Percentiles rank a stretch among this genome's conserved stretches.
These are phyloP conservation scores for Epinephelus awoara DNA, from an alignment of 2,797 vertebrate genomes.

Conservation along the genomic window DNA sequence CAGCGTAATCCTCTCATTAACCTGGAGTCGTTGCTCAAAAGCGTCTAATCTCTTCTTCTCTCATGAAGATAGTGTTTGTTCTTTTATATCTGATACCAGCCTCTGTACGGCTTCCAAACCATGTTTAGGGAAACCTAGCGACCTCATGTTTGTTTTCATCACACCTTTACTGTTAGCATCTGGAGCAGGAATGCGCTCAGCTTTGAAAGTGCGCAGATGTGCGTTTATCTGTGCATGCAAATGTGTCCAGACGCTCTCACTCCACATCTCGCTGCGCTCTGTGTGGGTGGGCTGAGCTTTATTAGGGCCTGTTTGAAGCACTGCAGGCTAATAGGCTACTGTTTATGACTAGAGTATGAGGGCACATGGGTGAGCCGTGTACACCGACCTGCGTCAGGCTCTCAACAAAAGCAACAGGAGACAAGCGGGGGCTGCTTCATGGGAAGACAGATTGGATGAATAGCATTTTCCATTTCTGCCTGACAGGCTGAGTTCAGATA, in stretches of 20 bases:
- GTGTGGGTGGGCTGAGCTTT: slow-evolving; percentile 74
- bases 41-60: slow-evolving; percentile 29
- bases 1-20: slow-evolving; percentile 28
- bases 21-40: slow-evolving; percentile 10
- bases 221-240: slow-evolving; percentile 57
- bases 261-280: slow-evolving; percentile 27
- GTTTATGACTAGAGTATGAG: slow-evolving; percentile 59
- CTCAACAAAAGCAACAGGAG: slow-evolving; percentile 4
- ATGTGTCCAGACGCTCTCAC: slow-evolving; percentile 42
- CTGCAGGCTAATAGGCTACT: slow-evolving; percentile 58
- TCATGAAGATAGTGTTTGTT: slow-evolving; percentile 41
- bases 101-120: slow-evolving; percentile 25
- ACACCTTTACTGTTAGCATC: slow-evolving; percentile 72
- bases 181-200: slow-evolving; percentile 56
- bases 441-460: slow-evolving; percentile 19
- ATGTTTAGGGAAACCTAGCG: slow-evolving; percentile 21
- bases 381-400: slow-evolving; percentile 10
- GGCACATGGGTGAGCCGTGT: slow-evolving; percentile 4
- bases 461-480: slow-evolving; percentile 42
- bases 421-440: neutral
- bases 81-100: slow-evolving; percentile 51
- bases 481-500: slow-evolving; percentile 14
- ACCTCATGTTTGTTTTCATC: slow-evolving; percentile 72
- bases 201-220: slow-evolving; percentile 62
- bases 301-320: slow-evolving; percentile 58